Base-by-base conservation (phyloP, 2,888 invertebrate genomes). In the Cyclophora albipunctata region DNA sequence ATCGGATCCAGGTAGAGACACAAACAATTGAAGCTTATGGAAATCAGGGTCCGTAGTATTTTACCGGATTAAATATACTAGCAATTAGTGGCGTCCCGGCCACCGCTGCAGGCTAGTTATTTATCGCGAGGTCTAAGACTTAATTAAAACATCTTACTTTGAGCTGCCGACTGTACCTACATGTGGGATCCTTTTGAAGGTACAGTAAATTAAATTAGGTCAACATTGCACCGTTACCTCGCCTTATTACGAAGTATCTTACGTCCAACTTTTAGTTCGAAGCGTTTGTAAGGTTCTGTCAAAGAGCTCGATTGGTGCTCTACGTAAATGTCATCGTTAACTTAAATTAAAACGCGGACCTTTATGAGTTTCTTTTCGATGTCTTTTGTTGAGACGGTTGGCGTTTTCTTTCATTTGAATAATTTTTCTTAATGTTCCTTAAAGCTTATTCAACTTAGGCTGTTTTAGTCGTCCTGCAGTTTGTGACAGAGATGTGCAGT, bases 131-230 rank as follows among this genome's bases (percentile, higher is more conserved):
- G 81, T 75, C 84, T 84, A 77, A 81, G 81, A 81, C 82, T 86
- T 88, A 87, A 88, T 88, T 87, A 86, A 87, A 87, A 84, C 80
- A 84, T 83, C 84, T 84, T 82, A 82, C 81, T 81, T 81, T 80
- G 79, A 80, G 73, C 75, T 70, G 69, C 71, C 69, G 72, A 76
- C 76, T 81, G 69, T 75, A 72, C 62, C 59, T 67, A 64, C 67
- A 70, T 64, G 73, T 57, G 7, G 42, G 7, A 43, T 43, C 43
- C 78, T 68, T 77, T 75, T 75, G 66, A 67, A 54, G 53, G 54
- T 53, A 51, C 66, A 67, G 73, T 62, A 65, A 75, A 80, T 80
- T 81, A 76, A 79, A 79, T 80, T 75, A 74, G 72, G 71, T 73
- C 69, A 68, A 64, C 65, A 64, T 69, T 71, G 64, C 67, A 68